Base-by-base conservation (phyloP, 1,140 invertebrate species). In the Bombus waltoni region DNA sequence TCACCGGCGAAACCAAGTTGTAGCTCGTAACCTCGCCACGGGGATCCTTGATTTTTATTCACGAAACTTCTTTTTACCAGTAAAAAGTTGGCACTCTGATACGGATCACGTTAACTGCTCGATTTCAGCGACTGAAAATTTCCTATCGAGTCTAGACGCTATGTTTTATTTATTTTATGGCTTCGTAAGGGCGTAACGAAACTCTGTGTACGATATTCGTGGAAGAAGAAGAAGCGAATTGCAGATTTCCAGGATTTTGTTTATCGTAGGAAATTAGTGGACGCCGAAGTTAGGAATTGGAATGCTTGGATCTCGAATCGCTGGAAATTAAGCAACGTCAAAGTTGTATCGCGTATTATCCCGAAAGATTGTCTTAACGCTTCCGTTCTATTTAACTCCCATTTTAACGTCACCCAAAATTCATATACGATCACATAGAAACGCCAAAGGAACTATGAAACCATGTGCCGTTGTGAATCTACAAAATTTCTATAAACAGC, bases 31-130 rank as follows among this genome's bases (percentile, higher is more conserved):
- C n/a, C 44, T 57, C 35, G 32, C 47, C 22, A 13, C 22, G 40
- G 25, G 15, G n/a, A 40, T 22, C 59, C n/a, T 73, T 75, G 32
- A 59, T 57, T 76, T 76, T 59, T 76, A 76, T 57, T 75, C 73
- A 5, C 18, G 22, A 11, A 75, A 53, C 22, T 75, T 75, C 32
- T 53, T 28, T 25, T 38, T 9, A 35, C 35, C 32, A 3, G 44
- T 25, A 35, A 57, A 75, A 25, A 9, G 53, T 35, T 35, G 32
- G 35, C 47, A 53, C 5, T 18, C 18, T 53, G 47, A 53, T 53
- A 53, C 47, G 47, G 9, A 35, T n/a, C 6, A 15, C 38, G 70
- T 42, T 42, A n/a, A 42, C 28, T 6, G 70, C 70, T n/a, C 38
- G 40, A 42, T 42, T 72, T 35, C 11, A n/a, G 70, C 28, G 6